These are phyloP conservation scores for Bergia sp. DNA, from an alignment of 92 coral and sea anemone species.

Conservation along the genomic window DNA sequence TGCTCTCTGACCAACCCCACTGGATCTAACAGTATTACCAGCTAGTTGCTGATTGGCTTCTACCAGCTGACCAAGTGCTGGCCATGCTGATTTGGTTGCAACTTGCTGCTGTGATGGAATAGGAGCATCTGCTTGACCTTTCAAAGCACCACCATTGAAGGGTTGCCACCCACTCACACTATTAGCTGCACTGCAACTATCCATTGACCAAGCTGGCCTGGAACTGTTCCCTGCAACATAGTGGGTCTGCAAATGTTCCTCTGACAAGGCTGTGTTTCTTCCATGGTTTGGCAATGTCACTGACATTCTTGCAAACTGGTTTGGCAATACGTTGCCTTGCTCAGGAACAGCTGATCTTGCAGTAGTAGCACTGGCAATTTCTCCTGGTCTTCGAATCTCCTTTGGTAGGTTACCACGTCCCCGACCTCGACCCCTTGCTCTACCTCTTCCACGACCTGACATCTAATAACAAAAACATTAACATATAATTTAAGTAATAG, in stretches of 20 bases:
- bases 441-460: constrained; percentile 6
- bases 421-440: neutral
- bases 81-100: neutral
- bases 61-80: neutral
- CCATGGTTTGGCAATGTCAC: neutral
- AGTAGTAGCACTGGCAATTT: neutral
- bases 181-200: neutral
- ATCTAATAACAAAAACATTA: neutral
- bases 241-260: neutral
- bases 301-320: neutral
- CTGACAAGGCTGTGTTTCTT: neutral
- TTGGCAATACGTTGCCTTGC: neutral
- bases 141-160: too few species aligned
- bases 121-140: too few species aligned
- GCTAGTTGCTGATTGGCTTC: neutral
- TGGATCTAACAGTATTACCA: neutral
- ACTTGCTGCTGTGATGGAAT: neutral
- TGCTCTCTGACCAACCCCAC: neutral
- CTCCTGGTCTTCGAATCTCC: constrained; percentile 19
- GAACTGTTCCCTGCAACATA: neutral
- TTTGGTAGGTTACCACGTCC: neutral
- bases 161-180: neutral
- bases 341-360: neutral
- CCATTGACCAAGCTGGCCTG: neutral
- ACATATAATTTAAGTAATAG: too few species aligned